Conservation (phyloP, 2,797 vertebrate genomes). For the Ctenosaura bakeri region DNA sequence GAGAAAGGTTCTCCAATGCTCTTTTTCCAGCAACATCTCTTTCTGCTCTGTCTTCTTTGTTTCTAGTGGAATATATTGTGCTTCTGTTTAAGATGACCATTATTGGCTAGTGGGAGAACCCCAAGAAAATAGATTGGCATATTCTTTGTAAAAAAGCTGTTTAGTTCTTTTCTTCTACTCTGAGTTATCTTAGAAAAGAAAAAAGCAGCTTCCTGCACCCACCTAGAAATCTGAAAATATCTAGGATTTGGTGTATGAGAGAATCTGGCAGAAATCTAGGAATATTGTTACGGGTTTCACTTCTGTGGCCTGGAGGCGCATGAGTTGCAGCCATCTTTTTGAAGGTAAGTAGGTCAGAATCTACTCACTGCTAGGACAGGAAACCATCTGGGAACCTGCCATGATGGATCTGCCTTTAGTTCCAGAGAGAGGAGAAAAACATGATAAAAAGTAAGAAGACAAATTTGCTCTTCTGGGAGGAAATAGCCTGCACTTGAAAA, state of each 20-base stretch:
- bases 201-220: neutral
- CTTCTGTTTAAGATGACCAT: no score
- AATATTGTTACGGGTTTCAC: neutral
- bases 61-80: neutral
- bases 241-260: neutral
- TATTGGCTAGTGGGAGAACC: neutral
- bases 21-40: neutral
- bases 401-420: neutral
- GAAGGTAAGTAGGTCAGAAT: neutral
- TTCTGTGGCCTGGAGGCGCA: neutral
- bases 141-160: neutral
- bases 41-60: neutral
- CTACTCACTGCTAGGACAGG: neutral
- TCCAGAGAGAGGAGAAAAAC: neutral
- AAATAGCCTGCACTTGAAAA: neutral
- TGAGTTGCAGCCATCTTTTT: neutral
- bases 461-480: neutral
- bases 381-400: neutral
- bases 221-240: neutral
- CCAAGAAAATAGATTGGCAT: neutral
- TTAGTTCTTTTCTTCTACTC: neutral
- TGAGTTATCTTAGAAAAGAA: neutral
- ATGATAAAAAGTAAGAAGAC: neutral
- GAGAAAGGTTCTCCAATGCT: neutral
- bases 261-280: neutral